These are phyloP conservation scores for Liopterus haemorrhoidalis DNA, from an alignment of 2,888 invertebrate species.

Conservation along the genomic window DNA sequence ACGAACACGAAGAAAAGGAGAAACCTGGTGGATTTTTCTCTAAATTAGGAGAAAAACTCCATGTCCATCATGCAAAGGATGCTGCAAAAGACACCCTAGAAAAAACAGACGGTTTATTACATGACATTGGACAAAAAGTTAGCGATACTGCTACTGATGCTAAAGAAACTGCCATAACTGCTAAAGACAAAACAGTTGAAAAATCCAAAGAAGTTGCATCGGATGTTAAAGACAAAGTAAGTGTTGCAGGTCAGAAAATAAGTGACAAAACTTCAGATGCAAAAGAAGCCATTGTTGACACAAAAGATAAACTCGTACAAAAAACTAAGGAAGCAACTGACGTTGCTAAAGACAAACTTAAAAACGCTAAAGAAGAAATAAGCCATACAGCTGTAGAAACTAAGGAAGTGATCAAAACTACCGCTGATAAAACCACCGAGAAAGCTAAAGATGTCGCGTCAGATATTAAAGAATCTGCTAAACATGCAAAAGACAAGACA, in stretches of 20 bases:
- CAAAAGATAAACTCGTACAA: constrained; percentile 11
- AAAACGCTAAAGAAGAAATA: constrained; percentile 8
- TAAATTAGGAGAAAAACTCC: constrained; percentile 21
- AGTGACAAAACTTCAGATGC: constrained; percentile 12
- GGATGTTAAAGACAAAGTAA: constrained; percentile 11
- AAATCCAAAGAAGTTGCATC: constrained; percentile 11
- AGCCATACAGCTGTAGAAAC: too few species aligned
- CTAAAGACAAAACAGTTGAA: constrained; percentile 22
- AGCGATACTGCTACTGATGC: constrained; percentile 9
- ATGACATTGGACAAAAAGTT: constrained; percentile 15
- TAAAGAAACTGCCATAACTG: constrained; percentile 18
- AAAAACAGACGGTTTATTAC: constrained; percentile 9
- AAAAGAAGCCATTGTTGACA: constrained; percentile 17
- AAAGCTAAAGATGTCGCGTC: constrained; percentile 10
- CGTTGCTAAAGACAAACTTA: background rate
- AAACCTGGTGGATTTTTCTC: constrained; percentile 22
- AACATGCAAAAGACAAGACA: constrained; percentile 11
- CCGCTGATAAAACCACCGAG: background rate
- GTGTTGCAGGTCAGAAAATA: constrained; percentile 13
- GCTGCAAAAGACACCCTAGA: background rate
- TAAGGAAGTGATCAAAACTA: too few species aligned
- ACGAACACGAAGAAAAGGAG: constrained; percentile 8
- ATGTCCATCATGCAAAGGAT: constrained; percentile 5
- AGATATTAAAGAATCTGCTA: constrained; percentile 14
- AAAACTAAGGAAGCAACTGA: constrained; percentile 2